phyloP scores from a whole-genome alignment of 1,140 invertebrate species.

The Lasioglossum baleicum region DNA sequence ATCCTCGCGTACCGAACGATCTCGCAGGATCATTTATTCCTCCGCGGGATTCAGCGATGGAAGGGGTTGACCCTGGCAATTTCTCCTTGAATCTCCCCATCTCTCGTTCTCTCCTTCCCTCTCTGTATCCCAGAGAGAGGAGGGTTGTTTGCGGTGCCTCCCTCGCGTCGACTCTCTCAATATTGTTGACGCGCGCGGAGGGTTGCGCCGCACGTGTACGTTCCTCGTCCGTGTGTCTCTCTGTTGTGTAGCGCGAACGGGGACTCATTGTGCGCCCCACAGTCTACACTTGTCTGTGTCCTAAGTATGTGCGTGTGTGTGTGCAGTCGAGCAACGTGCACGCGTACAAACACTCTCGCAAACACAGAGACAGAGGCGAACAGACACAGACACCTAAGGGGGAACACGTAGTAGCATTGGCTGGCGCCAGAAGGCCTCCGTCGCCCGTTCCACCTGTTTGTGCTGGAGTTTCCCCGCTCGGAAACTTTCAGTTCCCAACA shows the following conservation, averaged over 20 bases:
- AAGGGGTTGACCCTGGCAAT: conserved; percentile 63
- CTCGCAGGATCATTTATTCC: conserved; percentile 50
- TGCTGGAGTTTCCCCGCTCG: conserved; percentile 60
- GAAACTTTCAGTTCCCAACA: conserved; percentile 66
- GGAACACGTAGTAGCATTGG: conserved; percentile 24
- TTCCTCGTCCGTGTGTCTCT: not conserved
- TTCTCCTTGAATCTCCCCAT: conserved; percentile 51
- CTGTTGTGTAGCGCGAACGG: not conserved
- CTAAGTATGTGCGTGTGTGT: not conserved
- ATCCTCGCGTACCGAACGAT: not conserved
- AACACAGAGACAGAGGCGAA: not conserved
- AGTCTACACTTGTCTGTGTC: not conserved
- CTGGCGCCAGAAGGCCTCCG: conserved; percentile 67
- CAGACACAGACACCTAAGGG: not conserved
- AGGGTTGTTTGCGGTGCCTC: conserved; percentile 49
- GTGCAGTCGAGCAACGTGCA: too few species aligned
- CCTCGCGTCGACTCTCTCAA: conserved; percentile 43
- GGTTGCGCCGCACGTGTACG: conserved; percentile 39
- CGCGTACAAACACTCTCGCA: too few species aligned
- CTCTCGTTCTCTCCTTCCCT: not conserved
- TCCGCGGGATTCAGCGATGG: conserved; percentile 20
- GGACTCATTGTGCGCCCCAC: not conserved
- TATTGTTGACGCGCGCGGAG: conserved; percentile 63
- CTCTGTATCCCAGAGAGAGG: not conserved
- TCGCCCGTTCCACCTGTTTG: conserved; percentile 70